Base-by-base conservation (phyloP, 37 sponge, comb jelly and placozoan species). In the Tethya wilhelma region DNA sequence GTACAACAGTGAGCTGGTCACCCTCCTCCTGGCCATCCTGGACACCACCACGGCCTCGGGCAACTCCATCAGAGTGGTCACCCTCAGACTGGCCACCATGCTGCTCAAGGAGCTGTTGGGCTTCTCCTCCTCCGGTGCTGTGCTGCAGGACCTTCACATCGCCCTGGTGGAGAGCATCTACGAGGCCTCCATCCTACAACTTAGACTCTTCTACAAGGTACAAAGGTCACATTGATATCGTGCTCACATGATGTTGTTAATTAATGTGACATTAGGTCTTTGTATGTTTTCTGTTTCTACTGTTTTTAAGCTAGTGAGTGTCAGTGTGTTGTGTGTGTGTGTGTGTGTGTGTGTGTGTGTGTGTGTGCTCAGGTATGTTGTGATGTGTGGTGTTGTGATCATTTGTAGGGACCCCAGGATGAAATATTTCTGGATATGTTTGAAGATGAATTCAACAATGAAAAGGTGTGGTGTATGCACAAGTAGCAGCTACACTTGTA, bases 381-480 rank as follows among this genome's bases (percentile, higher is more conserved):
- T n/a, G n/a, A n/a, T n/a, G n/a, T n/a, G n/a, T n/a, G n/a, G n/a
- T n/a, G n/a, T n/a, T n/a, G n/a, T n/a, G n/a, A n/a, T 44, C 34
- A 39, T 40, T 26, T 62, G 22, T 67, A 87, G 90, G 96, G 96
- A 20, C 66, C 92, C 32, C 29, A 72, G 5, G 94, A 96, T 67
- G 94, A 93, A 26, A 64, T 90, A 46, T 98, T 98, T 58, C 71
- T 98, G 73, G 96, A 95, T 23, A 60, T 98, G 86, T 98, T 95
- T 84, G 92, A 93, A 74, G 91, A 92, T 53, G 93, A 98, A 67
- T 95, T 79, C 75, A 53, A 53, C 29, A 90, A 80, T 41, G 89
- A 79, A 53, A 80, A 73, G 73, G 93, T 91, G 44, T 29, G 80
- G 5, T 26, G 56, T 64, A 17, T 20, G 5, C 32, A 8, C 19